These are phyloP conservation scores for Pammene aurita DNA, from an alignment of 2,888 invertebrate genomes.

Conservation along the genomic window DNA sequence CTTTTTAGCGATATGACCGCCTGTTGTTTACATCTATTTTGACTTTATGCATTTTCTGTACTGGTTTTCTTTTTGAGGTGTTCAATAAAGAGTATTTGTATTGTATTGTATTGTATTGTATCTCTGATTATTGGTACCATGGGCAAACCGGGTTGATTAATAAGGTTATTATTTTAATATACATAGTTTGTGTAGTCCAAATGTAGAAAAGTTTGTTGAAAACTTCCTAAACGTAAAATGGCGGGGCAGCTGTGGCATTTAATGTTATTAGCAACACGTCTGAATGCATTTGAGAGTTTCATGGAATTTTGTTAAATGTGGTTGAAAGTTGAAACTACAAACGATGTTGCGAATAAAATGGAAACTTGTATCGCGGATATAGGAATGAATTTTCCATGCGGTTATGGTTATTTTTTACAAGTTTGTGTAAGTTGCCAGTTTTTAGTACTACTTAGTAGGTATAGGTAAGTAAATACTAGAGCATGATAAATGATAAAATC, in stretches of 20 bases:
- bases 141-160: too few species aligned
- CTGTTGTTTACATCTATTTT: too few species aligned
- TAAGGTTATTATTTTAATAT: background rate
- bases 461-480: too few species aligned
- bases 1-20: too few species aligned
- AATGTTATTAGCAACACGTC: conserved; percentile 20
- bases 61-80: too few species aligned
- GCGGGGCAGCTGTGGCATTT: background rate
- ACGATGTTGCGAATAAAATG: conserved; percentile 19
- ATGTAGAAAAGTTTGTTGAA: conserved; percentile 1
- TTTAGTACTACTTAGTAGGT: background rate
- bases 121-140: background rate
- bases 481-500: too few species aligned
- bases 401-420: conserved; percentile 5
- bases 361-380: conserved; percentile 19
- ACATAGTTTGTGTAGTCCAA: background rate
- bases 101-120: too few species aligned
- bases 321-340: conserved; percentile 28
- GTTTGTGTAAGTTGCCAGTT: background rate
- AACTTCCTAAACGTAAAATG: conserved; percentile 13
- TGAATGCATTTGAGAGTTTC: conserved; percentile 19
- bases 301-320: conserved; percentile 26
- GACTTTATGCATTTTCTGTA: too few species aligned
- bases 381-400: conserved; percentile 1
- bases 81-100: too few species aligned